These are phyloP conservation scores for Torymus aiolomorphi DNA, from an alignment of 2,888 invertebrate species.

Conservation along the genomic window DNA sequence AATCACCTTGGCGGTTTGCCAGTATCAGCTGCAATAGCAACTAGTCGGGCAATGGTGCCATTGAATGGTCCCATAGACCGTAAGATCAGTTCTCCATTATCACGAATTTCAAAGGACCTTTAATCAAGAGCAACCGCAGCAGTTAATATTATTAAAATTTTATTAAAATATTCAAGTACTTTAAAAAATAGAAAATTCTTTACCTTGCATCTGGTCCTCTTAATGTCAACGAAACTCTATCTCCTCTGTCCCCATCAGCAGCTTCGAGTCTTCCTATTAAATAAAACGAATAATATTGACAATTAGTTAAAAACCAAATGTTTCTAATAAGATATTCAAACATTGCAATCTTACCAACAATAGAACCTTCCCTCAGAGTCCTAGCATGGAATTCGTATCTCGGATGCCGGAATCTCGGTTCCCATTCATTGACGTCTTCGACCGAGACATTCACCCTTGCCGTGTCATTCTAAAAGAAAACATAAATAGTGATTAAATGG, in stretches of 20 bases:
- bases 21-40: constrained; percentile 89
- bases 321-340: not conserved
- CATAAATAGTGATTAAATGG: not conserved
- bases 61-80: constrained; percentile 72
- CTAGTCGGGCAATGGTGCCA: constrained; percentile 82
- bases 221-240: constrained; percentile 84
- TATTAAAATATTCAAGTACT: constrained; percentile 4
- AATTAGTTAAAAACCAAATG: not conserved
- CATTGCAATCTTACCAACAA: constrained; percentile 66
- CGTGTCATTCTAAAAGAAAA: constrained; percentile 85
- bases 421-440: constrained; percentile 94
- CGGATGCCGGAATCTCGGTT: constrained; percentile 91
- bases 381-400: constrained; percentile 86
- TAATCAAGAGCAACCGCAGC: constrained; percentile 51
- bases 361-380: constrained; percentile 69
- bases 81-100: constrained; percentile 81
- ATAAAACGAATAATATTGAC: not conserved
- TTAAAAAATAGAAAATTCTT: not conserved
- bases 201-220: constrained; percentile 84
- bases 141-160: not conserved
- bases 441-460: constrained; percentile 88
- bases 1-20: constrained; percentile 87
- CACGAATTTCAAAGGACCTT: constrained; percentile 82
- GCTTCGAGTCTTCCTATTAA: constrained; percentile 85
- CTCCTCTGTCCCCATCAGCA: constrained; percentile 90